These are phyloP conservation scores for Albula goreensis DNA, from an alignment of 2,113 vertebrate genomes.

Conservation along the genomic window DNA sequence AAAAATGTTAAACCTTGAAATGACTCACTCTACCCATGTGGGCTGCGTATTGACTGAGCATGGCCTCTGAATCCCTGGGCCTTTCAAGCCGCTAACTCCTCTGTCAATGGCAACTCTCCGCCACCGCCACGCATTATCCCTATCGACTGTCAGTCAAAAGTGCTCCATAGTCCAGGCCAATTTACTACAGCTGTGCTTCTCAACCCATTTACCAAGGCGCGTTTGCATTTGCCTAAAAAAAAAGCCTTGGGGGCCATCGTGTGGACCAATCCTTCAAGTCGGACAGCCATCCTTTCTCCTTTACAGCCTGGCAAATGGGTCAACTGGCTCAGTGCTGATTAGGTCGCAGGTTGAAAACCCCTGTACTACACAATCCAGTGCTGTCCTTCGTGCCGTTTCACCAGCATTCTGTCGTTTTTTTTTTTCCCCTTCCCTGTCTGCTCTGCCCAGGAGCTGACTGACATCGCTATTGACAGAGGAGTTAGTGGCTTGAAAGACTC, in stretches of 20 bases:
- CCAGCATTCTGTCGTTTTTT: neutral
- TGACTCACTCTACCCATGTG: neutral
- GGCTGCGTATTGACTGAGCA: conserved; percentile 52
- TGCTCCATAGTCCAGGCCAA: neutral
- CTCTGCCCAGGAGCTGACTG: neutral
- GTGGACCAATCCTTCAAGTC: neutral
- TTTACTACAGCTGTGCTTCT: neutral
- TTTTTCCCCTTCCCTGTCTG: neutral
- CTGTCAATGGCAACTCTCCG: conserved; percentile 54
- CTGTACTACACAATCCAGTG: neutral
- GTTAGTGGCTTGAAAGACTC: conserved; percentile 47
- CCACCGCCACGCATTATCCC: neutral
- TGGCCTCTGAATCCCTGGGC: conserved; percentile 35
- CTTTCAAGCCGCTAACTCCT: conserved; percentile 53
- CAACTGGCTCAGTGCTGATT: neutral
- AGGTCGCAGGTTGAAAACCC: neutral
- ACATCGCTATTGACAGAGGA: conserved; percentile 58
- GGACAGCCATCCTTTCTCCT: neutral
- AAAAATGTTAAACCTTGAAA: neutral
- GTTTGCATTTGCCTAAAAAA: neutral
- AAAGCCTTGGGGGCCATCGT: neutral
- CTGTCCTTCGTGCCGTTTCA: neutral
- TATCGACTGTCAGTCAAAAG: neutral
- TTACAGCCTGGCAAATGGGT: neutral
- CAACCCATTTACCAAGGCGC: neutral